A percentile compares a stretch with the other conserved stretches of the same genome.
These are phyloP conservation scores for Myrmecobius fasciatus DNA, from an alignment of 2,113 vertebrate genomes.

Conservation along the genomic window DNA sequence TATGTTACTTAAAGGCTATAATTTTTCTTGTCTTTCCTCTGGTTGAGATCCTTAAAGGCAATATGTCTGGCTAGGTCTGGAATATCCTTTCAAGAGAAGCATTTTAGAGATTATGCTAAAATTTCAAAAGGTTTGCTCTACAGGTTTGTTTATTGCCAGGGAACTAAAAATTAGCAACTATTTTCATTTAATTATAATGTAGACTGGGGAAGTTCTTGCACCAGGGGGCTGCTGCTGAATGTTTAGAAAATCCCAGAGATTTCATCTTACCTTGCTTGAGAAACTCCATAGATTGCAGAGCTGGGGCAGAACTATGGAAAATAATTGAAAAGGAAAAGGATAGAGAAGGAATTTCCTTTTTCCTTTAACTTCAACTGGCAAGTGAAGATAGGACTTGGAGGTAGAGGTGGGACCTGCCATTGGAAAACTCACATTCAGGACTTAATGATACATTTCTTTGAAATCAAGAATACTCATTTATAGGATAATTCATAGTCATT, in stretches of 20 bases:
- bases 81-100: constrained; percentile 32
- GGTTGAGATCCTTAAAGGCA: constrained; percentile 36
- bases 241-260: neutral
- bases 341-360: neutral
- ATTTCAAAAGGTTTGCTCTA: neutral
- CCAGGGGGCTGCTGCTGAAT: neutral
- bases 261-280: neutral
- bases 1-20: neutral
- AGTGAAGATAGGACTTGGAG: neutral
- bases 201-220: neutral
- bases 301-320: neutral
- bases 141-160: neutral
- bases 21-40: constrained; percentile 33
- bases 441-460: neutral
- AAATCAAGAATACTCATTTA: neutral
- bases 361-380: neutral
- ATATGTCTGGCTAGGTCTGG: neutral
- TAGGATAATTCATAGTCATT: neutral
- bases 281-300: neutral
- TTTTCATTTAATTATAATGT: neutral
- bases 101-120: constrained; percentile 20
- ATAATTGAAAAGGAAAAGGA: neutral
- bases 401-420: neutral
- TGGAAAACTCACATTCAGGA: neutral
- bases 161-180: neutral